Conservation (phyloP, 1,140 invertebrate genomes). For the Drosophila dunni region DNA sequence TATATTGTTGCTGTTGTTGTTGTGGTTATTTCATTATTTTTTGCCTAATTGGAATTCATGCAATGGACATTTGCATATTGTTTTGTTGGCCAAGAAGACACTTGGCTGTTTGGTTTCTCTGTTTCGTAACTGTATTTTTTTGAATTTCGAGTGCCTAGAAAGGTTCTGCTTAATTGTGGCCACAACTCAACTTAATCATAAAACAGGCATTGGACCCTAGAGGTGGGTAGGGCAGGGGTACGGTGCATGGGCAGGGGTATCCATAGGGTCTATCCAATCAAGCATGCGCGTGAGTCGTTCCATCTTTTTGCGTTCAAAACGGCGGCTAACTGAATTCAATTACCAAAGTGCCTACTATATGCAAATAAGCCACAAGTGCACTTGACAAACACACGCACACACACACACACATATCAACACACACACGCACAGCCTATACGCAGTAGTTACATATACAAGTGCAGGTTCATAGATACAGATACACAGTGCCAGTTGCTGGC, state of each 20-base stretch:
- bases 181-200: constrained; percentile 76
- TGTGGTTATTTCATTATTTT: constrained; percentile 53
- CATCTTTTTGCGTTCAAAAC: constrained; percentile 69
- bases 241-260: neutral
- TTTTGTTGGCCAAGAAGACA: constrained; percentile 72
- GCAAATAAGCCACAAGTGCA: constrained; percentile 81
- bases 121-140: constrained; percentile 75
- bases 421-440: constrained; percentile 12
- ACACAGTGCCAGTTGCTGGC: constrained; percentile 50
- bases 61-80: constrained; percentile 79
- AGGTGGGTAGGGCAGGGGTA: neutral
- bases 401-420: constrained; percentile 22
- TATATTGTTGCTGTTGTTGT: constrained; percentile 28
- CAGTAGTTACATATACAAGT: constrained; percentile 43
- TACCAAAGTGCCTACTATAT: constrained; percentile 83
- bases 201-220: constrained; percentile 42
- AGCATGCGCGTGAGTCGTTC: constrained; percentile 74
- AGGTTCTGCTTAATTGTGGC: constrained; percentile 82
- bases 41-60: constrained; percentile 83
- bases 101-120: constrained; percentile 57
- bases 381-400: constrained; percentile 78
- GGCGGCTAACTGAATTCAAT: constrained; percentile 81
- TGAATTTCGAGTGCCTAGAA: constrained; percentile 73
- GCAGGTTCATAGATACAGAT: constrained; percentile 41
- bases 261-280: constrained; percentile 58